Evolutionary conservation across 2,888 invertebrate species (phyloP).

Genomic region (Limnephilus lunatus): DNA sequence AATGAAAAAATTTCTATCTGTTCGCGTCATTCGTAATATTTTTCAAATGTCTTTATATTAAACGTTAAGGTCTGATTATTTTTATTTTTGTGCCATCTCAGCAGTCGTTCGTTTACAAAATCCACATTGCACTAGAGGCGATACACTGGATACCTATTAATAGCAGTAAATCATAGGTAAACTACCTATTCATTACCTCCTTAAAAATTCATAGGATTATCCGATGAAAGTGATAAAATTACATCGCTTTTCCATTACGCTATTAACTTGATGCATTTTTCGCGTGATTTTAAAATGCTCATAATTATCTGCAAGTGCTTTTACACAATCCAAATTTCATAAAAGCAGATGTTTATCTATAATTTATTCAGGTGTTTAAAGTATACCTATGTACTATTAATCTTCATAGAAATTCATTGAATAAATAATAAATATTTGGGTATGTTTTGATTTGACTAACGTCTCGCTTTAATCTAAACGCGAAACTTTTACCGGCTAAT

Average conservation of each 20-base stretch:
- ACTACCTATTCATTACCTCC: not conserved
- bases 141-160: not conserved
- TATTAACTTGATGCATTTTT: conserved; percentile 59
- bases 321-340: not conserved
- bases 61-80: not conserved
- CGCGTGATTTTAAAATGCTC: conserved; percentile 50
- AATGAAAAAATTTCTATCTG: not conserved
- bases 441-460: not conserved
- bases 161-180: not conserved
- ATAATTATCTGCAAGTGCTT: not conserved
- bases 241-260: conserved; percentile 21
- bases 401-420: not conserved
- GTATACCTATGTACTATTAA: not conserved
- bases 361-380: not conserved
- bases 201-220: conserved; percentile 22
- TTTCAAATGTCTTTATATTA: not conserved
- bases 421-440: not conserved
- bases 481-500: not conserved
- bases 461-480: not conserved
- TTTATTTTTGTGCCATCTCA: not conserved
- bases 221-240: conserved; percentile 30
- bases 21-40: not conserved
- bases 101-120: not conserved
- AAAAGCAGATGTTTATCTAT: not conserved
- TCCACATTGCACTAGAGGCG: not conserved